Conservation (phyloP, 2,888 invertebrate genomes). For the Xanthia icteritia region DNA sequence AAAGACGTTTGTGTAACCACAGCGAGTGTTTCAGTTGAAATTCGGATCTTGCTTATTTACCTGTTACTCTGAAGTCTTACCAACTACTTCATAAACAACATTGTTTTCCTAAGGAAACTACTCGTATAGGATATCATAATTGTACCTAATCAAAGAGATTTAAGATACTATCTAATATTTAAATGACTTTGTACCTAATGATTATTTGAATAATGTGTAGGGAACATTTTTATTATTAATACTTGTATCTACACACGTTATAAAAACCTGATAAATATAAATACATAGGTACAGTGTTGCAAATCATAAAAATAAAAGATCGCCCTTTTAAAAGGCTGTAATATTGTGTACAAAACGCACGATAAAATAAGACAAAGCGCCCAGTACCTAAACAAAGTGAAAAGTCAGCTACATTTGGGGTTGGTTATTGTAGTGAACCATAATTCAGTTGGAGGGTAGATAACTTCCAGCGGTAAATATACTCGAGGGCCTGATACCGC, state of each 20-base stretch:
- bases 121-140: neutral
- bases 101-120: neutral
- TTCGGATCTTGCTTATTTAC: neutral
- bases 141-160: neutral
- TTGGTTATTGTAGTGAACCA: conserved; percentile 74
- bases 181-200: neutral
- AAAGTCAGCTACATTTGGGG: conserved; percentile 67
- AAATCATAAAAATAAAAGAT: conserved; percentile 1
- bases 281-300: neutral
- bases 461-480: conserved; percentile 73
- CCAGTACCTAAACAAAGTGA: conserved; percentile 58
- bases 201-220: neutral
- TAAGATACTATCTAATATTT: neutral
- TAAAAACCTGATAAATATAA: neutral
- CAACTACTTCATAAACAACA: neutral
- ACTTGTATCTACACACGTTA: neutral
- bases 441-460: conserved; percentile 77
- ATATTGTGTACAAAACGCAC: conserved; percentile 39
- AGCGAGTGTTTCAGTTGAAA: conserved; percentile 8
- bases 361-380: conserved; percentile 56
- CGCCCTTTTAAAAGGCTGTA: conserved; percentile 11
- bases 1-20: neutral
- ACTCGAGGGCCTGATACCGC: conserved; percentile 72
- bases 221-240: neutral
- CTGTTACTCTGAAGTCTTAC: neutral